These are phyloP conservation scores for Lophotis ruficrista DNA, from an alignment of 2,113 vertebrate species.

Conservation along the genomic window DNA sequence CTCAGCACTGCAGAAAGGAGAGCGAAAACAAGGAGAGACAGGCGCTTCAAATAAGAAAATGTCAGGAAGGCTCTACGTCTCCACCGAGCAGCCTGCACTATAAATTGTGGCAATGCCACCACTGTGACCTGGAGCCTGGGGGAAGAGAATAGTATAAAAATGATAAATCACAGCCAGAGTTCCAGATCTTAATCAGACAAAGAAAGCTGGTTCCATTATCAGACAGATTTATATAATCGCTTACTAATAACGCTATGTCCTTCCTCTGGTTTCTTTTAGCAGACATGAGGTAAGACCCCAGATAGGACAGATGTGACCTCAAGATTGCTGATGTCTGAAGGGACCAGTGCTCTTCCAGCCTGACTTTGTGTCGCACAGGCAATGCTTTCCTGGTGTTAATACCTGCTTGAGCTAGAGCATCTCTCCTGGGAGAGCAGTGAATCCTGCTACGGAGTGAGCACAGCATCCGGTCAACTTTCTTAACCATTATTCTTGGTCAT, in stretches of 20 bases:
- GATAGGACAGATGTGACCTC: background rate
- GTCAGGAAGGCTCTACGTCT: constrained; percentile 75
- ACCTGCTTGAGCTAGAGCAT: background rate
- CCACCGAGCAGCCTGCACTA: constrained; percentile 3
- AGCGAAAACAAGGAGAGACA: constrained; percentile 68
- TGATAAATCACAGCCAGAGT: constrained; percentile 77
- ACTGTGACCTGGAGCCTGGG: constrained; percentile 72
- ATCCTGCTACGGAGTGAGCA: background rate
- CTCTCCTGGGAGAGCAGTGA: background rate
- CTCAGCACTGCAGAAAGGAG: constrained; percentile 33
- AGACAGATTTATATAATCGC: constrained; percentile 67
- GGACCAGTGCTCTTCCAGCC: background rate
- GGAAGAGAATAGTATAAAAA: constrained; percentile 80
- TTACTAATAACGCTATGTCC: constrained; percentile 59
- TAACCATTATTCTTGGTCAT: background rate
- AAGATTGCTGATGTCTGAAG: background rate
- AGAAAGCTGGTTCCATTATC: constrained; percentile 74
- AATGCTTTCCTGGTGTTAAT: background rate
- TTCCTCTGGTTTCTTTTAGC: background rate
- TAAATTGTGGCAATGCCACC: constrained; percentile 76
- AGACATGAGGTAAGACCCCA: background rate
- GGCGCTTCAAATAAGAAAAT: constrained; percentile 69
- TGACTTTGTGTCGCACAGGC: background rate
- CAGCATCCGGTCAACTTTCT: background rate
- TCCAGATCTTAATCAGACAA: constrained; percentile 77